A percentile compares a stretch with the other conserved stretches of the same genome.
Conservation (phyloP, 2,888 invertebrate genomes). For the Torymus texanus region DNA sequence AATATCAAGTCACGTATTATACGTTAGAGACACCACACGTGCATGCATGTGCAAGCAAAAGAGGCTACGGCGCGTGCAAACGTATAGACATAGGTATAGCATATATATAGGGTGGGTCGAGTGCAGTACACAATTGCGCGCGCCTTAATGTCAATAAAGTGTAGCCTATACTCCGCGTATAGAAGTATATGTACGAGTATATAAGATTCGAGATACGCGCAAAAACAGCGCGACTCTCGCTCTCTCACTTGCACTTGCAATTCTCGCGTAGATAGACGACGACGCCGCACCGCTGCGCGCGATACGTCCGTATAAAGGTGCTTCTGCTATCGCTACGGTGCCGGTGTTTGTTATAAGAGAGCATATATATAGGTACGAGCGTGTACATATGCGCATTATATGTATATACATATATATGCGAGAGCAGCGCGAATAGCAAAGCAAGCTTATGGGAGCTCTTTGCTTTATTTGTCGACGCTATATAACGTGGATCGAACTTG, state of each 20-base stretch:
- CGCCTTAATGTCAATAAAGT: slow-evolving; percentile 45
- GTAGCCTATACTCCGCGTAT: neutral
- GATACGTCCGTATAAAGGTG: slow-evolving; percentile 5
- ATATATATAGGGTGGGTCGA: neutral
- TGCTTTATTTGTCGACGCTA: slow-evolving; percentile 38
- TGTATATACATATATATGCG: neutral
- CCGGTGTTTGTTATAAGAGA: slow-evolving; percentile 16
- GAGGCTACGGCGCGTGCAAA: too few relatives aligned
- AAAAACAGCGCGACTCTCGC: slow-evolving; percentile 32
- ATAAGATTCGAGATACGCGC: slow-evolving; percentile 37
- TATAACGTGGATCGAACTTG: neutral
- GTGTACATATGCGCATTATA: neutral
- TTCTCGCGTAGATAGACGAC: slow-evolving; percentile 27
- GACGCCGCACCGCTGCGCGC: neutral
- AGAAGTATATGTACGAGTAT: neutral
- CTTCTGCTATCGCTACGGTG: neutral
- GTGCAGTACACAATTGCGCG: neutral
- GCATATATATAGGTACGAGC: neutral
- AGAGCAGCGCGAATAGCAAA: neutral
- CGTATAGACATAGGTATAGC: too few relatives aligned
- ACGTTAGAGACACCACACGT: too few relatives aligned
- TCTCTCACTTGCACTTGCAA: slow-evolving; percentile 13
- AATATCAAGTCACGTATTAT: slow-evolving; percentile 15
- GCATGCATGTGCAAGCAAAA: too few relatives aligned
- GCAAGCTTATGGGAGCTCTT: too few relatives aligned